Evolutionary conservation across 2,113 vertebrate genomes (phyloP), one percentile per base, ranked within the genome.

Genomic region (Nansenia antarctica): DNA sequence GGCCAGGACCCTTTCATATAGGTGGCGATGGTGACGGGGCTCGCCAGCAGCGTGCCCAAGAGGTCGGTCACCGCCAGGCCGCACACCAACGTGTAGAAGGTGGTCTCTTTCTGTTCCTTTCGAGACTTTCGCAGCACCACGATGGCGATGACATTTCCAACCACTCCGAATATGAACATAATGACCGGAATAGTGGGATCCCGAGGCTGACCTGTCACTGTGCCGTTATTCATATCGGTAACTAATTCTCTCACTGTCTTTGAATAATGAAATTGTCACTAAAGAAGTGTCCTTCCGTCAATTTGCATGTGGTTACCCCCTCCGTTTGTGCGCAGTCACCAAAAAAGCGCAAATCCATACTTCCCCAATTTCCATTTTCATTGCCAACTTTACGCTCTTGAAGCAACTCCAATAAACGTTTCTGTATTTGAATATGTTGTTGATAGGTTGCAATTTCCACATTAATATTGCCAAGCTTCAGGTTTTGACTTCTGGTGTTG

Each of bases 111-210:
- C 79, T 97, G 94, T 79, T 98, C 96, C 79, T 96, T 98, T 32
- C 95, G 75, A 1, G 97, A 95, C 60, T 96, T 96, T 74, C 95
- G 94, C 18, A 99, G 91, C 22, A 98, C 97, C 61, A 96, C 94
- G 20, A 99, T 97, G 72, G 97, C 97, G 9, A 94, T 93, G 59
- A 95, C 91, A 72, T 99, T 99, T 5, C 97, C 96, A 82, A 95
- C 95, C 76, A 99, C 96, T 9, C 97, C 97, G 26, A 98, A 94
- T 65, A 98, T 94, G 83, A 99, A 99, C 97, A 98, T 99, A 59
- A 98, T 92, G 0, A 88, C 91, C 9, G 97, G 97, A 81, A 98
- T 95, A 75, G 95, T 95, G 71, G 73, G 91, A 49, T 88, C 67
- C n/a, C 3, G 9, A 0, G 62, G 0, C 61, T 69, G 6, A 37